Base-by-base conservation (phyloP, 37 sponge, comb jelly and placozoan genomes). In the Cladorhizidae sp. region DNA sequence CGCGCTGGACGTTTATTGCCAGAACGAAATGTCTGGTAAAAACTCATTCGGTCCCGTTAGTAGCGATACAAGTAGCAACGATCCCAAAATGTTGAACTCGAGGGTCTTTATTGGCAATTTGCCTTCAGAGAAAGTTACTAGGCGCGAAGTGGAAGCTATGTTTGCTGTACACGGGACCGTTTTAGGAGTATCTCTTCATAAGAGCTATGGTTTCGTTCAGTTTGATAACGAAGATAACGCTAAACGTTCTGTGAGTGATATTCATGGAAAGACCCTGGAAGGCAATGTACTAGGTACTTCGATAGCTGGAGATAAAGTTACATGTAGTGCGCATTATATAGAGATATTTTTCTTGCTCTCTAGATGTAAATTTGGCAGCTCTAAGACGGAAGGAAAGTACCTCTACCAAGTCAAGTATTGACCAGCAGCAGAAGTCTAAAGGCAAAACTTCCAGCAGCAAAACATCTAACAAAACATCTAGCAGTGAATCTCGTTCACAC, bases 141-240 rank as follows among this genome's bases (percentile, higher is more conserved):
- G 90, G 28, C 70, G 75, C 42, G 82, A 75, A 28, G 70, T 90
- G 0, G 79, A 80, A 50, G 74, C 76, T 23, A 6, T 76, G 51
- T 91, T 86, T 57, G 43, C 25, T 25, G 41, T 32, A 25, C 77
- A 81, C 55, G 91, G 91, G 5, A 78, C 77, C 39, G 62, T 91
- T 37, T 40, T 86, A 22, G 91, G 91, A 45, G 69, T 86, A 49
- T 86, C 87, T 1, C 17, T 91, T 45, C 87, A 86, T 61, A 86
- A 79, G 73, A 86, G 75, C 45, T 91, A 82, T 38, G 91, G 87
- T 36, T 91, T 91, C 40, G 91, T 91, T 26, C 91, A 91, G 76
- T 91, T 77, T 76, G 79, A 77, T 32, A 82, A 77, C n/a, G 86
- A 73, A 73, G 83, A 81, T 17, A 37, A 14, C 36, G 91, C 91